Evolutionary conservation across 2,888 invertebrate species (phyloP).

Genomic region (Lasius platythorax): DNA sequence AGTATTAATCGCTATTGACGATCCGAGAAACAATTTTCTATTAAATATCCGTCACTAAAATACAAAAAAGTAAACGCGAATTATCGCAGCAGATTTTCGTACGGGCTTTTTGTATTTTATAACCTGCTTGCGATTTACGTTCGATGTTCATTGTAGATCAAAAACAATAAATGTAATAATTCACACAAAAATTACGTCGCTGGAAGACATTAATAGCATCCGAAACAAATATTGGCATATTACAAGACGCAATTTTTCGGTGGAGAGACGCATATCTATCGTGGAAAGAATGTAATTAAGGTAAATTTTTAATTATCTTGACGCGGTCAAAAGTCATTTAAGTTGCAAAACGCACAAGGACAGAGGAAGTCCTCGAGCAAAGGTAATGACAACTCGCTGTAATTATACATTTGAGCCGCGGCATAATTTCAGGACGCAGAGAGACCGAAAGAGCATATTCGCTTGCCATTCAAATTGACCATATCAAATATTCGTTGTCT

Average conservation of each 20-base stretch:
- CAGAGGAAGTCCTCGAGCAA: conserved; percentile 39
- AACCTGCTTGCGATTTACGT: neutral
- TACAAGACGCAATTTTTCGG: conserved; percentile 34
- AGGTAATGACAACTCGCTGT: conserved; percentile 68
- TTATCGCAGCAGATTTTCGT: neutral
- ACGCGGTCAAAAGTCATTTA: conserved; percentile 47
- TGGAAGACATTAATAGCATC: conserved; percentile 1
- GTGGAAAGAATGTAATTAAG: conserved; percentile 62
- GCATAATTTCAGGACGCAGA: conserved; percentile 61
- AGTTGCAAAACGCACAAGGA: conserved; percentile 34
- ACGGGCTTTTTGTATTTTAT: neutral
- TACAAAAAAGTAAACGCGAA: neutral
- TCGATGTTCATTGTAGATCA: neutral
- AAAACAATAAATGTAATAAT: neutral
- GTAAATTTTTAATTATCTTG: conserved; percentile 78
- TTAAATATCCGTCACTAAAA: neutral
- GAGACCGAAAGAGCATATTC: neutral
- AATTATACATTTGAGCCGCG: conserved; percentile 65
- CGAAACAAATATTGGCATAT: conserved; percentile 27
- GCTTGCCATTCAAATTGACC: conserved; percentile 47
- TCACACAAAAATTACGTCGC: neutral
- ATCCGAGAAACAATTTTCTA: neutral
- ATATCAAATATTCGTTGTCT: conserved; percentile 42
- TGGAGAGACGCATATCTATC: conserved; percentile 49
- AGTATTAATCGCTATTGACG: neutral